Evolutionary conservation across 2,113 vertebrate genomes (phyloP), one percentile per base, ranked within the genome.

Genomic region (Cynocephalus volans): DNA sequence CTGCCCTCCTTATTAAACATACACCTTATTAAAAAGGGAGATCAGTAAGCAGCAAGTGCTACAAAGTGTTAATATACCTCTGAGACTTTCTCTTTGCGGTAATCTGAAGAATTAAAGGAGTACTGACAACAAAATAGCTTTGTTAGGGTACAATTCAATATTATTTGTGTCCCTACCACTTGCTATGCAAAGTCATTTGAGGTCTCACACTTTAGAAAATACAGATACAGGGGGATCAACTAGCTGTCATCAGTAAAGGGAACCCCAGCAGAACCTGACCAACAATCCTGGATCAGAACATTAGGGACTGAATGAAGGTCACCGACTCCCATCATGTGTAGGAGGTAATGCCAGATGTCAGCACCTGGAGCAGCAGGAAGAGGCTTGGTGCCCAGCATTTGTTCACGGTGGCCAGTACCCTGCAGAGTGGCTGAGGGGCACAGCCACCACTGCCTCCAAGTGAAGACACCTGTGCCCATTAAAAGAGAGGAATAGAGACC

Each of bases 371-470:
- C 6, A 26, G 11, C 4, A 2, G 77, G 45, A 28, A 73, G 36
- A n/a, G 60, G 8, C 12, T 8, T 4, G 1, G 56, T 17, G 2
- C 11, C 56, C 17, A 4, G 3, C 4, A 3, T 24, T 4, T 0
- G 14, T 8, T 31, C 2, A 1, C 13, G 15, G 26, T 41, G n/a
- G 54, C 15, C 17, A 5, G 31, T 2, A 28, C 1, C 1, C 31
- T 15, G n/a, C 41, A 73, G 9, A 45, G 12, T 11, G 13, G 11
- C 17, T 19, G 23, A 50, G 58, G 26, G 48, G 62, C 1, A 0
- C 8, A 50, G 56, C 28, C 89, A 24, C 36, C 24, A 0, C 3
- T 3, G 26, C 24, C 24, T 31, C 50, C 48, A 13, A 19, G 56
- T 31, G 45, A 76, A 41, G 50, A 62, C 62, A 14, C 11, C 0